Percentiles rank a stretch among this genome's conserved stretches.
Evolutionary conservation across 2,888 invertebrate species (phyloP).

Genomic region (Barypeithes pellucidus): DNA sequence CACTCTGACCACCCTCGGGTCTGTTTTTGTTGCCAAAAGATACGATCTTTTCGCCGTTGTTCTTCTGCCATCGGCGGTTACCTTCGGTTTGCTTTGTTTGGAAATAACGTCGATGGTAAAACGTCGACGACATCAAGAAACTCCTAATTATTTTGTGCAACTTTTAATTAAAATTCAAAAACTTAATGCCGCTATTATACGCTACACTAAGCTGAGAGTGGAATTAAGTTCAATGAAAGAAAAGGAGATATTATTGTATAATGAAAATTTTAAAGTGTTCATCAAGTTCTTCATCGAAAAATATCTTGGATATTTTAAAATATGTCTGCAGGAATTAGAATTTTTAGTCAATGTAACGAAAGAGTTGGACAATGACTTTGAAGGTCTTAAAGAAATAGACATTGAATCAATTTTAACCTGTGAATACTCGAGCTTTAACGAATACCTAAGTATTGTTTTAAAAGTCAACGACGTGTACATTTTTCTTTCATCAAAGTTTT

Average conservation of each 20-base stretch:
- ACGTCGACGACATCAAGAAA: constrained; percentile 33
- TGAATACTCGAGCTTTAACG: constrained; percentile 29
- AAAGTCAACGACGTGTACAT: constrained; percentile 55
- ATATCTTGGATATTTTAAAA: constrained; percentile 41
- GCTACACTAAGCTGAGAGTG: constrained; percentile 56
- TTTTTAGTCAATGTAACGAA: constrained; percentile 37
- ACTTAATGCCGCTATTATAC: constrained; percentile 53
- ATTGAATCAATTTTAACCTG: constrained; percentile 20
- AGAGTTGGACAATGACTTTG: constrained; percentile 55
- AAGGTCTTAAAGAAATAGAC: constrained; percentile 48
- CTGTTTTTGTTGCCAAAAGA: constrained; percentile 50
- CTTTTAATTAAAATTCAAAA: constrained; percentile 51
- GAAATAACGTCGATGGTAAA: constrained; percentile 37
- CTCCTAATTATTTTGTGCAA: constrained; percentile 48
- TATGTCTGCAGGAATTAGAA: constrained; percentile 31
- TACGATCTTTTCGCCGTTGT: constrained; percentile 44
- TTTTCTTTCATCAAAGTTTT: constrained; percentile 58
- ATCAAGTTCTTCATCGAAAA: constrained; percentile 20
- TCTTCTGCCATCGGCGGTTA: constrained; percentile 46
- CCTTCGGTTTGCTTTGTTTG: constrained; percentile 25
- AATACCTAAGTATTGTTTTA: constrained; percentile 32
- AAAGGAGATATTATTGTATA: constrained; percentile 34
- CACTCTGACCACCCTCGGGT: constrained; percentile 39
- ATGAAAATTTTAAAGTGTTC: constrained; percentile 42
- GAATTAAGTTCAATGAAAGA: constrained; percentile 42